Percentiles rank a stretch among this genome's conserved stretches.
Evolutionary conservation across 1,140 invertebrate species (phyloP).

Genomic region (Euglossa dilemma): DNA sequence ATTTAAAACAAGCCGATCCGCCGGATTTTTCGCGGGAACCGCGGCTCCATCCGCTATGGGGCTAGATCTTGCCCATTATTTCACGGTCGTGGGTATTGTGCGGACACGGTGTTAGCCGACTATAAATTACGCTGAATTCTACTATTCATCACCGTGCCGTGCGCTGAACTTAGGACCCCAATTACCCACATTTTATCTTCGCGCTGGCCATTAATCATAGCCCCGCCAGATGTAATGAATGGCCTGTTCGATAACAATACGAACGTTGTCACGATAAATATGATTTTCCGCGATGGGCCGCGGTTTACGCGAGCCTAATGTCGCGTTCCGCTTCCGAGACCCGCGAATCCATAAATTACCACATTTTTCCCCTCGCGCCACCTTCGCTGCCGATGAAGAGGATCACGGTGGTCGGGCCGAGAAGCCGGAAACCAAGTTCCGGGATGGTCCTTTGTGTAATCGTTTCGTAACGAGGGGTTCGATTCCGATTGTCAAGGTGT

Average conservation of each 20-base stretch:
- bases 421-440: background rate
- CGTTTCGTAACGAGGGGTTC: too few species aligned
- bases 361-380: background rate
- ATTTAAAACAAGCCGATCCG: slow-evolving; percentile 43
- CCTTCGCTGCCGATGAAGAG: too few species aligned
- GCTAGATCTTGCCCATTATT: slow-evolving; percentile 46
- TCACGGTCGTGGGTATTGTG: slow-evolving; percentile 46
- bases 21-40: slow-evolving; percentile 10
- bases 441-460: background rate
- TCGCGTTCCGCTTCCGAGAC: slow-evolving; percentile 1
- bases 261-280: slow-evolving; percentile 50
- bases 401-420: background rate
- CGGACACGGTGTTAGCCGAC: slow-evolving; percentile 40
- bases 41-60: background rate
- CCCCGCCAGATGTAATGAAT: slow-evolving; percentile 38
- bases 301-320: background rate
- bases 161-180: slow-evolving; percentile 54
- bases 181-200: slow-evolving; percentile 55
- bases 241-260: slow-evolving; percentile 47
- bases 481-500: too few species aligned
- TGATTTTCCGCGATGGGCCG: slow-evolving; percentile 29
- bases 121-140: slow-evolving; percentile 53
- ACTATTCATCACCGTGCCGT: slow-evolving; percentile 50
- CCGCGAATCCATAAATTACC: slow-evolving; percentile 18
- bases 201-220: slow-evolving; percentile 39